Evolutionary conservation across 2,797 vertebrate species (phyloP), one percentile per base, ranked within the genome.

Genomic region (Tapirus indicus): DNA sequence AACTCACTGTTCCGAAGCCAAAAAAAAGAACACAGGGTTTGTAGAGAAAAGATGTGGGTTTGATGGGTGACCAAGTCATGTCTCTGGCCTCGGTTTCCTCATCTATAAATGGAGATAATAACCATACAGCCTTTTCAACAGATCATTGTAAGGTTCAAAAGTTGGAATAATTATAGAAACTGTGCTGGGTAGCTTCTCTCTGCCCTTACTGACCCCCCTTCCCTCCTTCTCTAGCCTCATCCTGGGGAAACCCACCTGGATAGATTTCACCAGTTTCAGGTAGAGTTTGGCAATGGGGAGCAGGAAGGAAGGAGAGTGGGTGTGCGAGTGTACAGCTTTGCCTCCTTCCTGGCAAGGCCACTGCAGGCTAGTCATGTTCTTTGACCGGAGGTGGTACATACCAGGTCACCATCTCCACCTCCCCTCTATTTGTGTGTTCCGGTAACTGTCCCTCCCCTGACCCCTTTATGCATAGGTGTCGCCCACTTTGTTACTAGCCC

Each of bases 51-150:
- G 23, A 5, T 0, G 0, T 7, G 14, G 25, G 29, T 35, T 62
- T n/a, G 4, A 49, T 21, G 2, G 13, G 56, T 21, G 16, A 62
- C 44, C 23, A 17, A 41, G 9, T 3, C 14, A 1, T 3, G 0
- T 64, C 56, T 74, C 23, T 38, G 20, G 27, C 60, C 62, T 93
- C 85, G 21, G 35, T 80, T 92, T 85, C 77, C 52, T 75, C 20
- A 17, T n/a, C 62, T 72, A 11, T 12, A 69, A 64, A 16, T 27
- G 23, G 66, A 64, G 14, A 56, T 3, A 64, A 58, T 29, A 89
- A 32, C 32, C 4, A 2, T 2, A 52, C 11, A 47, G 66, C 2
- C 38, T 74, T 83, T 49, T 12, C 71, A 41, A 14, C 20, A 79
- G 23, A 38, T n/a, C 23, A 18, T 1, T 44, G 7, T 10, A 44